Conservation (phyloP, 1,140 invertebrate species). For the Bombus vancouverensis region DNA sequence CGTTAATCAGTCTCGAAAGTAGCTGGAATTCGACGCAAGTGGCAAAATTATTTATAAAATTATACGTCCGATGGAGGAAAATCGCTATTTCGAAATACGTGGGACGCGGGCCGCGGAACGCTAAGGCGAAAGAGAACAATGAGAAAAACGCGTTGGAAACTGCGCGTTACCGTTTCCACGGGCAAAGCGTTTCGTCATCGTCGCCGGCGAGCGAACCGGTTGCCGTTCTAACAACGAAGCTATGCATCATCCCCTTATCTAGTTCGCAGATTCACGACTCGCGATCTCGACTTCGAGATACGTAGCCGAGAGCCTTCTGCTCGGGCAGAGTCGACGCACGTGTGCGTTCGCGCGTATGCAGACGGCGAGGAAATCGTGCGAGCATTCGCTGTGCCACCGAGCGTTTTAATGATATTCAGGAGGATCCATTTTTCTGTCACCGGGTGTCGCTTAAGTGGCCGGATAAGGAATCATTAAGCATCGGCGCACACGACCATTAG, state of each 20-base stretch:
- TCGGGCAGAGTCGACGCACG: constrained; percentile 19
- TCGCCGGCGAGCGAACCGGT: constrained; percentile 62
- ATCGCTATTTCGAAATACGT: neutral
- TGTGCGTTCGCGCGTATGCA: constrained; percentile 22
- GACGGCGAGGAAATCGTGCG: constrained; percentile 23
- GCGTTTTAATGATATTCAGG: constrained; percentile 33
- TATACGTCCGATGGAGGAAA: too few species aligned
- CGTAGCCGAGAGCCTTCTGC: constrained; percentile 20
- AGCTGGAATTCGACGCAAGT: too few species aligned
- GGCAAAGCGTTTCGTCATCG: constrained; percentile 65
- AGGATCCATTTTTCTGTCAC: constrained; percentile 49
- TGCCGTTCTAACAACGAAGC: constrained; percentile 62
- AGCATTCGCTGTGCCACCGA: constrained; percentile 5
- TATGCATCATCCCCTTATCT: constrained; percentile 74
- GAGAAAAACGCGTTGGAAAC: constrained; percentile 33
- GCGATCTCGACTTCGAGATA: constrained; percentile 65
- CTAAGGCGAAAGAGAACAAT: neutral
- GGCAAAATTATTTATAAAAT: too few species aligned
- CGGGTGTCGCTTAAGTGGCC: constrained; percentile 25
- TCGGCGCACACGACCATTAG: constrained; percentile 7
- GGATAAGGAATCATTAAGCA: constrained; percentile 43
- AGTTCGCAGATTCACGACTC: constrained; percentile 74
- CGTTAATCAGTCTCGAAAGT: too few species aligned
- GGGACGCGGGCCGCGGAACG: too few species aligned
- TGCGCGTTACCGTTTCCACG: constrained; percentile 48